Percentiles rank a stretch among this genome's conserved stretches.
These are phyloP conservation scores for Hypsopygia costalis DNA, from an alignment of 2,888 invertebrate species.

Conservation along the genomic window DNA sequence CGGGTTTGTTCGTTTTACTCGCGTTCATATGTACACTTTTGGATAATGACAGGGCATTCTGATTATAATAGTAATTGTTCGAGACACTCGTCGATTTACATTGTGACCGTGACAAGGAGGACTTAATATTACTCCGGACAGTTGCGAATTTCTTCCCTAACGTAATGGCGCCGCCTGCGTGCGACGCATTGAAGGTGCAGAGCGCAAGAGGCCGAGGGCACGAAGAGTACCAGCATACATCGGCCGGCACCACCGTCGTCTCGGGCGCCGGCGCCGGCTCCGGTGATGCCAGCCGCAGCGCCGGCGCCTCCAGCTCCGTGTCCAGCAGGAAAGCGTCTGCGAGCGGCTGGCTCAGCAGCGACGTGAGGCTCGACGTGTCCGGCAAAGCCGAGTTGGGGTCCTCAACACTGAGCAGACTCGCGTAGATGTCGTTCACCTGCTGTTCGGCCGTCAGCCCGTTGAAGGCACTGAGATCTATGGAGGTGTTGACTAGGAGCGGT, in stretches of 20 bases:
- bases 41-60: conserved; percentile 54
- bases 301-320: conserved; percentile 41
- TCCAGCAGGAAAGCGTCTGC: conserved; percentile 50
- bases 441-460: conserved; percentile 60
- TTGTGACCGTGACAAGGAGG: conserved; percentile 61
- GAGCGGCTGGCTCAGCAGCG: conserved; percentile 56
- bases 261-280: conserved; percentile 17
- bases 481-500: conserved; percentile 59
- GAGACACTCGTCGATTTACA: conserved; percentile 49
- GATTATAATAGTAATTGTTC: conserved; percentile 60
- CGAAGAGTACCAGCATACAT: conserved; percentile 73
- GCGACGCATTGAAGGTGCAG: conserved; percentile 78
- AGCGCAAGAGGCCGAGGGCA: conserved; percentile 82
- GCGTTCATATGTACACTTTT: conserved; percentile 70
- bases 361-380: conserved; percentile 57
- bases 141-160: conserved; percentile 74
- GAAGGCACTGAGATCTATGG: conserved; percentile 56
- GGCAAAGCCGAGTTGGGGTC: conserved; percentile 55
- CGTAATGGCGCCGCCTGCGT: conserved; percentile 78
- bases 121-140: conserved; percentile 71
- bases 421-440: conserved; percentile 66
- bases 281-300: conserved; percentile 33
- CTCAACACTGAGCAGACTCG: conserved; percentile 55
- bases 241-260: conserved; percentile 37
- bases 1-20: conserved; percentile 66